Percentiles rank a stretch among this genome's conserved stretches.
Conservation (phyloP, 1,140 invertebrate species). For the Phymorhynchus buccinoides region DNA sequence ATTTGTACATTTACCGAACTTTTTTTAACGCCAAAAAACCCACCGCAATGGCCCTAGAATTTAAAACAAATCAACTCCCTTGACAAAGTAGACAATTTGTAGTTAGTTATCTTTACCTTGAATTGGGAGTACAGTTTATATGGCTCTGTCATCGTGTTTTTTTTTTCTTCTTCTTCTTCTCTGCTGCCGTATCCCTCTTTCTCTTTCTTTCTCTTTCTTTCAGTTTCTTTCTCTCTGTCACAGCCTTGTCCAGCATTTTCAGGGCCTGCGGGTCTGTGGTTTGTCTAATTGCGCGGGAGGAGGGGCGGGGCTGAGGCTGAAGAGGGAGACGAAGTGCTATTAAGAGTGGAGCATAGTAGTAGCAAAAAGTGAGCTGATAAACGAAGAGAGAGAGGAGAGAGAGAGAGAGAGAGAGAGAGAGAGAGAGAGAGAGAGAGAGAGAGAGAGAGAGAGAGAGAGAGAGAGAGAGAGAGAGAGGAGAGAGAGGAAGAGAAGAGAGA, state of each 20-base stretch:
- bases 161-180: no score
- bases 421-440: not conserved
- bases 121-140: no score
- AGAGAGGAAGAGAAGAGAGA: not conserved
- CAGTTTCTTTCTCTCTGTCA: not conserved
- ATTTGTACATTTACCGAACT: no score
- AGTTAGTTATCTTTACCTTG: no score
- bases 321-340: slow-evolving; percentile 3
- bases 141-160: no score
- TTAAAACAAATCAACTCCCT: no score
- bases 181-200: not conserved
- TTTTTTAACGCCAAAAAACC: no score
- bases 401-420: not conserved
- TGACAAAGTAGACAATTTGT: no score
- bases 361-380: not conserved
- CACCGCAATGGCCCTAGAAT: no score
- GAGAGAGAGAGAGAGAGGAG: not conserved
- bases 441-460: not conserved
- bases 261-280: slow-evolving; percentile 25
- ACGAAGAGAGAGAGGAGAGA: not conserved
- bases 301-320: not conserved
- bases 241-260: not conserved
- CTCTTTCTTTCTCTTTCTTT: not conserved
- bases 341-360: no score
- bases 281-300: slow-evolving; percentile 35